Conservation (phyloP, 2,888 invertebrate genomes). For the Argyresthia goedartella region DNA sequence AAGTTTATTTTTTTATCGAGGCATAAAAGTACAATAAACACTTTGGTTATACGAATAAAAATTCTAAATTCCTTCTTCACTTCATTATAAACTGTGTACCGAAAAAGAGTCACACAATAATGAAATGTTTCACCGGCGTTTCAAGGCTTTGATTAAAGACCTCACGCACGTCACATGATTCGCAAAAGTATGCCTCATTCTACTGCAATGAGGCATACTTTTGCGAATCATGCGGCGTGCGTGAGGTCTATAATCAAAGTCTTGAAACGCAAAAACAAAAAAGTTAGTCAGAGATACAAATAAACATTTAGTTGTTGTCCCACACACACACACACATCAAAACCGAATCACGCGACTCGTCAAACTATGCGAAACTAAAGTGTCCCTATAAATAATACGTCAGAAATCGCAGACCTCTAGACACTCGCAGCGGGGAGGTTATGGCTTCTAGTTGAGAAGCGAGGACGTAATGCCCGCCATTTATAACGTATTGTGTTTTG, state of each 20-base stretch:
- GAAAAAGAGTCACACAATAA: too few species aligned
- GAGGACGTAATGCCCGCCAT: constrained; percentile 46
- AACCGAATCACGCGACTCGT: background rate
- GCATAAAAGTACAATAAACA: too few species aligned
- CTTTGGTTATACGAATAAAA: too few species aligned
- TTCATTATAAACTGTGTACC: too few species aligned
- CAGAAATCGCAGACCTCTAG: background rate
- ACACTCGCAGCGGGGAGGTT: constrained; percentile 46
- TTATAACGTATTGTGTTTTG: constrained; percentile 69
- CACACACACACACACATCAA: background rate
- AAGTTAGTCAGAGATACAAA: background rate
- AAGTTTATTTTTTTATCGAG: too few species aligned
- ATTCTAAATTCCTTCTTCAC: too few species aligned
- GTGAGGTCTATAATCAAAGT: background rate
- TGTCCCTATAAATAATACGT: constrained; percentile 1
- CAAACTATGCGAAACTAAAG: background rate
- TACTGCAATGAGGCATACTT: too few species aligned
- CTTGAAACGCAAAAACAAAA: background rate
- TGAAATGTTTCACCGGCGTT: too few species aligned
- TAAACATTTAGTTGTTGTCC: background rate
- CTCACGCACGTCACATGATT: too few species aligned
- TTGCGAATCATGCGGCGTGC: too few species aligned
- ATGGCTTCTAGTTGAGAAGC: constrained; percentile 44
- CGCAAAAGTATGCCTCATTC: too few species aligned
- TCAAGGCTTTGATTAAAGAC: too few species aligned